Percentiles rank a stretch among this genome's conserved stretches.
Conservation (phyloP, 2,888 invertebrate species). For the Rhagonycha lutea region DNA sequence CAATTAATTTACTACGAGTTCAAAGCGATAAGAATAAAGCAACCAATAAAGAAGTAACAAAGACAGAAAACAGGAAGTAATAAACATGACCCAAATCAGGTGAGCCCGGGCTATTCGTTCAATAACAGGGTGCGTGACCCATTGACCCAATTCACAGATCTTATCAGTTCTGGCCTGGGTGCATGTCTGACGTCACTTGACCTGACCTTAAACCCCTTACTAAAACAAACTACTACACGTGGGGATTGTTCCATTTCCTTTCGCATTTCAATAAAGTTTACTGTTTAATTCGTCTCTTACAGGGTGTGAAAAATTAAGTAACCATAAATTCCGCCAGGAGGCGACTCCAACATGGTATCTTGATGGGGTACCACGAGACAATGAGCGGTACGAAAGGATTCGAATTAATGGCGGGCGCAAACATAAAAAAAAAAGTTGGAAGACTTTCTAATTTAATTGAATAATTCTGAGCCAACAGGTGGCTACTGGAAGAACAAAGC, state of each 20-base stretch:
- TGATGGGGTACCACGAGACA: not conserved
- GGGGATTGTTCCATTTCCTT: not conserved
- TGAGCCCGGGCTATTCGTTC: conserved; percentile 29
- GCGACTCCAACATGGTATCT: not conserved
- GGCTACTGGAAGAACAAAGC: not conserved
- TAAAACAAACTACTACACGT: not conserved
- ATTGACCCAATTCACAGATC: conserved; percentile 33
- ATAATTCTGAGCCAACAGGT: not conserved
- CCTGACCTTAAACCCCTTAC: conserved; percentile 12
- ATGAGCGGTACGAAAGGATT: not conserved
- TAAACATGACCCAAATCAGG: conserved; percentile 30
- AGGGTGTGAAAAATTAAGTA: not conserved
- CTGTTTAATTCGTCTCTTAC: not conserved
- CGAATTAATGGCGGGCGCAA: not conserved
- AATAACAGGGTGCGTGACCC: conserved; percentile 31
- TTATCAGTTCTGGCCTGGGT: conserved; percentile 5
- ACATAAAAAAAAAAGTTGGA: not conserved
- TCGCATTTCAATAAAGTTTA: not conserved
- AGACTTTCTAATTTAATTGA: not conserved
- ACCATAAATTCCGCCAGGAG: not conserved
- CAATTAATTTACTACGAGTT: not conserved
- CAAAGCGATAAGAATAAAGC: not conserved
- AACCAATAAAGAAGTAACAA: not conserved
- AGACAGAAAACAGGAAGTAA: conserved; percentile 9
- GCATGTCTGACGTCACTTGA: conserved; percentile 16